A percentile compares a stretch with the other conserved stretches of the same genome.
These are phyloP conservation scores for Chelon auratus DNA, from an alignment of 2,797 vertebrate genomes.

Conservation along the genomic window DNA sequence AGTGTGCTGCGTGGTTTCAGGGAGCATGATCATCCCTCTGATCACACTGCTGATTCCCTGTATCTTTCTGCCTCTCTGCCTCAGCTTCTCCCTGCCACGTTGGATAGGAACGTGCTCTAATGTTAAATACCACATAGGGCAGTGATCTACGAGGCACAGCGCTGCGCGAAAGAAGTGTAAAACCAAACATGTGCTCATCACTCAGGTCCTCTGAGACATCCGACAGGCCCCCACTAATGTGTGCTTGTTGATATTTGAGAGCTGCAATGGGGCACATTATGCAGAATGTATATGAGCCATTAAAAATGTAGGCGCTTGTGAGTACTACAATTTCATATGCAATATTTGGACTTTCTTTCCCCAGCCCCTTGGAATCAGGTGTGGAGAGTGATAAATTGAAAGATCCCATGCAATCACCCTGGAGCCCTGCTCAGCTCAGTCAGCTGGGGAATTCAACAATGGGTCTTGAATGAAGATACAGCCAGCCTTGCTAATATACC, in stretches of 20 bases:
- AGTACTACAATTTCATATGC: conserved; percentile 8
- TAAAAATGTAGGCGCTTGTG: background rate
- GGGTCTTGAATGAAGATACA: conserved; percentile 57
- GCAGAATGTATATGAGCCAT: background rate
- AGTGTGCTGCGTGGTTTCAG: conserved; percentile 22
- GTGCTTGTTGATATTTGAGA: conserved; percentile 19
- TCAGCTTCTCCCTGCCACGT: background rate
- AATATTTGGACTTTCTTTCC: background rate
- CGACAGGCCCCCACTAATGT: conserved; percentile 19
- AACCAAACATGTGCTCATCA: conserved; percentile 10
- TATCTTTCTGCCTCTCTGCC: conserved; percentile 40
- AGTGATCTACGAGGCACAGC: conserved; percentile 30
- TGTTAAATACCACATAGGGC: conserved; percentile 17
- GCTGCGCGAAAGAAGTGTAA: conserved; percentile 4
- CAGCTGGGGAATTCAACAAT: conserved; percentile 66
- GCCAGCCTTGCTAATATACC: conserved; percentile 54
- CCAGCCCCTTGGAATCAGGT: conserved; percentile 39
- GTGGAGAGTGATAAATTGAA: conserved; percentile 76
- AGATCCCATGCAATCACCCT: conserved; percentile 74
- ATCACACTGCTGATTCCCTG: conserved; percentile 36
- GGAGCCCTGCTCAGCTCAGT: conserved; percentile 53
- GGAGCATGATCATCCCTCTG: conserved; percentile 36
- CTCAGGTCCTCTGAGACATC: conserved; percentile 1
- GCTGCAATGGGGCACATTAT: conserved; percentile 29
- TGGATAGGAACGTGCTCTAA: background rate